Percentiles rank a stretch among this genome's conserved stretches.
phyloP scores from a whole-genome alignment of 2,797 vertebrate genomes.

The Picus viridis region DNA sequence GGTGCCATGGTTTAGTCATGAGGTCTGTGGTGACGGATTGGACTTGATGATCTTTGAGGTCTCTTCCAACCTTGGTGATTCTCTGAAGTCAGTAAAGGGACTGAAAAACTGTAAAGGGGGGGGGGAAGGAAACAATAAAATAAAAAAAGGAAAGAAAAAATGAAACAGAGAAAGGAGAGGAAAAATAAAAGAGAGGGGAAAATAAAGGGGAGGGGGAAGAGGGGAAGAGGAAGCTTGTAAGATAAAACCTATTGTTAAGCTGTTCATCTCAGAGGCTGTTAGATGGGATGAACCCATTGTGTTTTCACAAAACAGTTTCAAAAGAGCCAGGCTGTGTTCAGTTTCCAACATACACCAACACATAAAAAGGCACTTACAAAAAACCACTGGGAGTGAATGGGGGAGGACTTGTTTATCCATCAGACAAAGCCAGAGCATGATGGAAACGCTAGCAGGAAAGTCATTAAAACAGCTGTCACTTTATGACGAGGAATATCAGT shows the following conservation, averaged over 20 bases:
- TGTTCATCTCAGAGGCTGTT: too few relatives aligned
- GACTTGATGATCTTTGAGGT: too few relatives aligned
- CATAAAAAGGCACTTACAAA: not conserved
- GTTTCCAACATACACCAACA: not conserved
- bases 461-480: not conserved
- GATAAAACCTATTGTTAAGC: not conserved
- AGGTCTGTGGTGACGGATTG: too few relatives aligned
- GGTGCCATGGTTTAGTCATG: too few relatives aligned
- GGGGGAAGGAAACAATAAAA: too few relatives aligned
- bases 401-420: not conserved
- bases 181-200: too few relatives aligned
- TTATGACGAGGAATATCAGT: not conserved
- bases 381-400: not conserved
- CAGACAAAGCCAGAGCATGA: not conserved
- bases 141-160: too few relatives aligned
- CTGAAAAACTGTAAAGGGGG: not conserved
- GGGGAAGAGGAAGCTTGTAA: not conserved
- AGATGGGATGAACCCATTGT: not conserved
- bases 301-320: not conserved
- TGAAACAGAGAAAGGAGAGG: not conserved
- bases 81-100: not conserved
- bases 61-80: too few relatives aligned
- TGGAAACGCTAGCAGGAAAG: constrained; percentile 8
- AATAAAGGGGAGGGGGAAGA: too few relatives aligned
- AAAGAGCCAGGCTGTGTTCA: not conserved